Evolutionary conservation across 1,140 invertebrate genomes (phyloP).

Genomic region (Sogatella furcifera): DNA sequence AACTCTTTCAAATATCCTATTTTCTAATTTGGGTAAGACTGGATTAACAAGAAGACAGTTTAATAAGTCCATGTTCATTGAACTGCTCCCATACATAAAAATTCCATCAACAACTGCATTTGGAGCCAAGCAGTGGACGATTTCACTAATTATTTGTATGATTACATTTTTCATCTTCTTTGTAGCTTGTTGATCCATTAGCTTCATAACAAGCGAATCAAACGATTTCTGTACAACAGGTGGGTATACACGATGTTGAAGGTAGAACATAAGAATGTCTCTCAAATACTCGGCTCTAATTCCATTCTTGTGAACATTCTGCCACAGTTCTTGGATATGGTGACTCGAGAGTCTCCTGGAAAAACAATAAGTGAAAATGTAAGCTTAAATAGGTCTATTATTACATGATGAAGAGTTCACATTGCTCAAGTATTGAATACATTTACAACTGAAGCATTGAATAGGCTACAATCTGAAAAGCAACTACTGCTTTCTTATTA

Average conservation of each 20-base stretch:
- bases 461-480: no score
- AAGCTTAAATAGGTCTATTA: no score
- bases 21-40: no score
- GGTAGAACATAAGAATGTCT: constrained; percentile 18
- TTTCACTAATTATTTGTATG: constrained; percentile 8
- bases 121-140: not conserved
- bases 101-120: not conserved
- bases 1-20: no score
- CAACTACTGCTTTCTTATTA: no score
- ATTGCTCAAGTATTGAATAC: no score
- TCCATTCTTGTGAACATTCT: constrained; percentile 13
- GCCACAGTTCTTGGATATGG: constrained; percentile 16
- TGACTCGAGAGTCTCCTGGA: constrained; percentile 16
- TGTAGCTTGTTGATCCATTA: constrained; percentile 8
- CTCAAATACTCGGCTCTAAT: constrained; percentile 16
- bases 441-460: no score
- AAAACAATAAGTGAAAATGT: not conserved
- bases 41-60: not conserved
- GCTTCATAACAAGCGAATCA: constrained; percentile 13
- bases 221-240: constrained; percentile 15
- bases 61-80: not conserved
- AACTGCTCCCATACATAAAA: not conserved
- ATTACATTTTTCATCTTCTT: constrained; percentile 18
- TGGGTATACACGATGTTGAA: constrained; percentile 15
- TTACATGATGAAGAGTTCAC: no score